Evolutionary conservation across 2,888 invertebrate genomes (phyloP), one percentile per base, ranked within the genome.

Genomic region (Cenopis cana): DNA sequence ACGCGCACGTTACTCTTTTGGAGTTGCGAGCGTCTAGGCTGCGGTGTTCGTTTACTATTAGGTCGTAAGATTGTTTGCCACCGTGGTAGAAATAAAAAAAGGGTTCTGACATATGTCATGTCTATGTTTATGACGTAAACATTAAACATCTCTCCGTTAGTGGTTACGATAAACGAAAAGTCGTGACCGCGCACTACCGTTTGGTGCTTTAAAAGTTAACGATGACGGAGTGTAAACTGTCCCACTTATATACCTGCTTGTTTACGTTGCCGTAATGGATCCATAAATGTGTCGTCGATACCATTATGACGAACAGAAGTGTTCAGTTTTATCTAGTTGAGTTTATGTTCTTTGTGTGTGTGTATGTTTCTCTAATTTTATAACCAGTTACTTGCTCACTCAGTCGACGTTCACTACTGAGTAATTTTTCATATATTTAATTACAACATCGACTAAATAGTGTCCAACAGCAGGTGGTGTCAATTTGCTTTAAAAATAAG

Each of bases 161-260:
- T 52, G 49, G 49, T 17, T n/a, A 11, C 29, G 41, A 68, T 52
- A 61, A 54, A 54, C 38, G 54, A 33, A 46, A 52, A 18, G 11
- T 68, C 60, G 46, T 68, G 60, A 60, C 33, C 46, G 33, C n/a
- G 46, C n/a, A 59, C 17, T 62, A 8, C 61, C n/a, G n/a, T 46
- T 46, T 46, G n/a, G 55, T 36, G 36, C 18, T 68, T 54, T 61
- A 54, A 68, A 68, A 41, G 54, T 33, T 14, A 38, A 68, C 60
- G 68, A 33, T 68, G 68, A 68, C 68, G 18, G 60, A 54, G n/a
- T 52, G 54, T 61, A 66, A 46, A 68, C 68, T 29, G 41, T 41
- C 49, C 59, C 67, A 38, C 54, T 68, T 61, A n/a, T n/a, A n/a
- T n/a, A 41, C 50, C 29, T 41, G 46, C 9, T 5, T 68, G 68